Conservation (phyloP, 2,113 vertebrate species). For the Sturnus vulgaris region DNA sequence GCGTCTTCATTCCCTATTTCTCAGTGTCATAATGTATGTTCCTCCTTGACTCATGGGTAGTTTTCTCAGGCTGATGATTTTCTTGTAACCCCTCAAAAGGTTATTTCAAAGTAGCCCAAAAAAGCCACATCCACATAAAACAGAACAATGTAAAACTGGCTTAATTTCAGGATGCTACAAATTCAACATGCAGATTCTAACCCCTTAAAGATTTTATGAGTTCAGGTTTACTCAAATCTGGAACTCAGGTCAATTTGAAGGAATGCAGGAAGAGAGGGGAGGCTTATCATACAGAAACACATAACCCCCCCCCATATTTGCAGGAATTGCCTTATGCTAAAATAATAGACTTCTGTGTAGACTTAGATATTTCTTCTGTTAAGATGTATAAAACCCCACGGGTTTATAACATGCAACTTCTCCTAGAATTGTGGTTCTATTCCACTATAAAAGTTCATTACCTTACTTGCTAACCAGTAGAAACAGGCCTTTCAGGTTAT, state of each 20-base stretch:
- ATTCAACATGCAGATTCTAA: not conserved
- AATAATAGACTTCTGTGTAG: not conserved
- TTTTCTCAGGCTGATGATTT: conserved; percentile 24
- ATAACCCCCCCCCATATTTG: not conserved
- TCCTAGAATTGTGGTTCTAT: not conserved
- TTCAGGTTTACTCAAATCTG: not conserved
- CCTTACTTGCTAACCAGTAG: not conserved
- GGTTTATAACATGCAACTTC: not conserved
- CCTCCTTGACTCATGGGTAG: conserved; percentile 15
- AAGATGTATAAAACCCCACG: not conserved
- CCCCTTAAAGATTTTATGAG: not conserved
- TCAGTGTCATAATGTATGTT: not conserved
- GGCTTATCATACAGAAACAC: not conserved
- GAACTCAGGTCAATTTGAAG: not conserved
- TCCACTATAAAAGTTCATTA: not conserved
- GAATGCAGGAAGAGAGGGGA: not conserved
- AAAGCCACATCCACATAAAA: not conserved
- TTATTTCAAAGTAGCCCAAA: not conserved
- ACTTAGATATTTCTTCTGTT: conserved; percentile 17
- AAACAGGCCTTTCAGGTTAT: not conserved
- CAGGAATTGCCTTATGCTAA: not conserved
- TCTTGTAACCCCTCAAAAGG: not conserved
- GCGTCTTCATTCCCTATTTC: not conserved
- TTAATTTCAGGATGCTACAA: not conserved
- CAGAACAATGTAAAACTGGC: not conserved